A percentile compares a stretch with the other conserved stretches of the same genome.
phyloP scores from a whole-genome alignment of 2,113 vertebrate genomes.

The Mormyrus lacerda region DNA sequence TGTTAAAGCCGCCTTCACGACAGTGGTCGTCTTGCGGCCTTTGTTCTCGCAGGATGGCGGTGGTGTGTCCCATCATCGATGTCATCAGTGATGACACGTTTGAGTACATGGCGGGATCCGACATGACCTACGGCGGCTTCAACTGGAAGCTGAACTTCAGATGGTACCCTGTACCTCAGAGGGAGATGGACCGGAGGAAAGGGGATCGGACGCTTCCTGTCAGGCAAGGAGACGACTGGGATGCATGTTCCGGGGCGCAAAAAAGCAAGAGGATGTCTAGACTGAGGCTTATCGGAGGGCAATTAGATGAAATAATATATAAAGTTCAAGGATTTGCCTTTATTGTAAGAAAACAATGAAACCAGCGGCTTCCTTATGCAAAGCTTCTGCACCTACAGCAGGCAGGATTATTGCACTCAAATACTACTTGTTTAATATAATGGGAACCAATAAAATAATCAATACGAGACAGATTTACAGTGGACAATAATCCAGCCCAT shows the following conservation, averaged over 20 bases:
- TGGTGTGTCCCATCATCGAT: constrained; percentile 97
- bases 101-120: constrained; percentile 96
- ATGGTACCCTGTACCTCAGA: constrained; percentile 95
- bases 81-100: constrained; percentile 98
- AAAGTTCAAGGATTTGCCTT: not conserved
- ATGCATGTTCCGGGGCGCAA: not conserved
- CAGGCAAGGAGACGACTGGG: constrained; percentile 59
- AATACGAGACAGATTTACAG: not conserved
- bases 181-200: constrained; percentile 95
- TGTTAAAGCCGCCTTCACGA: not conserved
- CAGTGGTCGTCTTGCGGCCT: not conserved
- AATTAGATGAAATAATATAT: not conserved
- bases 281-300: not conserved
- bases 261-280: not conserved
- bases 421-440: not conserved
- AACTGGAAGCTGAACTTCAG: constrained; percentile 98
- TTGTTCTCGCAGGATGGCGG: constrained; percentile 67
- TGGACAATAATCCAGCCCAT: not conserved
- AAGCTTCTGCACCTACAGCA: not conserved
- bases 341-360: not conserved
- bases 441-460: not conserved
- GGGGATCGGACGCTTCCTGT: constrained; percentile 92
- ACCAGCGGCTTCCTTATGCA: not conserved
- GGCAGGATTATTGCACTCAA: not conserved
- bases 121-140: constrained; percentile 97